Conservation (phyloP, 2,888 invertebrate species). For the Lepeophtheirus nordmannii region DNA sequence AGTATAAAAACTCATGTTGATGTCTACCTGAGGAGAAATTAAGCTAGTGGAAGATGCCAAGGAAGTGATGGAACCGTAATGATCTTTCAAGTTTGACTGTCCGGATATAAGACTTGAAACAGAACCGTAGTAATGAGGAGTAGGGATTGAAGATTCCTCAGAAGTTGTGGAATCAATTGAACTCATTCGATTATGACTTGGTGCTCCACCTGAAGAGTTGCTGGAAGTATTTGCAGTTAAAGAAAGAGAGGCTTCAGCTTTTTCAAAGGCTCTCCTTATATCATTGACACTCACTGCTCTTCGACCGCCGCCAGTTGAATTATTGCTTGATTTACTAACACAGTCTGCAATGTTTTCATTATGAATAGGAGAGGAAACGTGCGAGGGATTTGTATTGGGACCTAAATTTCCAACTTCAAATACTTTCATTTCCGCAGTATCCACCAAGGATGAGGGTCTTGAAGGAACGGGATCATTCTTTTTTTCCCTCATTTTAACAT, state of each 20-base stretch:
- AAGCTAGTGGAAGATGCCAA: conserved; percentile 43
- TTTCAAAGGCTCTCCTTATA: conserved; percentile 45
- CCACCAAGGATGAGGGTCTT: conserved; percentile 28
- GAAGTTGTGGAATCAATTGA: conserved; percentile 43
- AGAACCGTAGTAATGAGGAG: conserved; percentile 27
- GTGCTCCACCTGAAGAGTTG: conserved; percentile 28
- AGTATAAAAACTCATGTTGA: background rate
- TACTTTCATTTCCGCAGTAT: conserved; percentile 26
- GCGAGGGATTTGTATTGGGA: background rate
- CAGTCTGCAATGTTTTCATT: conserved; percentile 25
- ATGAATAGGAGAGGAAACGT: conserved; percentile 5
- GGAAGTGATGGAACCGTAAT: conserved; percentile 44
- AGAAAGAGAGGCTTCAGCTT: conserved; percentile 32
- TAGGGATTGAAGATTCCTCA: conserved; percentile 33
- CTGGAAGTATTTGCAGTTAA: conserved; percentile 23
- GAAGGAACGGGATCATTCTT: conserved; percentile 26
- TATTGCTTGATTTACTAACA: background rate
- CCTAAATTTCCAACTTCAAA: conserved; percentile 25
- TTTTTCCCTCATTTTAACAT: conserved; percentile 25
- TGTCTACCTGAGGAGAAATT: conserved; percentile 41
- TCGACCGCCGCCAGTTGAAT: background rate
- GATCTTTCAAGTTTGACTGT: conserved; percentile 32
- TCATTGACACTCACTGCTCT: conserved; percentile 41
- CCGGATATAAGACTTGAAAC: conserved; percentile 28
- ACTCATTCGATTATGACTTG: conserved; percentile 38